Percentiles rank a stretch among this genome's conserved stretches.
phyloP scores from a whole-genome alignment of 2,888 invertebrate species.

The Psylliodes chrysocephalus region DNA sequence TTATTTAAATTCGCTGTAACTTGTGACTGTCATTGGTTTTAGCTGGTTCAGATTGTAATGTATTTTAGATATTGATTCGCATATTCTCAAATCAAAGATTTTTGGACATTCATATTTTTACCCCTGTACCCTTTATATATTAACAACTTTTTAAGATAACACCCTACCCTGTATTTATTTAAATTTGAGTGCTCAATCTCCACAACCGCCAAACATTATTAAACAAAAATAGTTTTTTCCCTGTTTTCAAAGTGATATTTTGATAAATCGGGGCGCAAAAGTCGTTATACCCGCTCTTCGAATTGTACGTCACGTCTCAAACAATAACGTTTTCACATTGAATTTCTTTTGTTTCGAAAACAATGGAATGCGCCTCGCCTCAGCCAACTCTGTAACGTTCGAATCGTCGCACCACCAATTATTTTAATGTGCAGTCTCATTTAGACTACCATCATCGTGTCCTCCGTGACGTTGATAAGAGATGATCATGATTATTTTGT shows the following conservation, averaged over 20 bases:
- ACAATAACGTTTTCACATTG: conserved; percentile 44
- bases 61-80: too few species aligned
- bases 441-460: conserved; percentile 15
- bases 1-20: too few species aligned
- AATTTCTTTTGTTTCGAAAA: conserved; percentile 49
- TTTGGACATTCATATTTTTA: too few species aligned
- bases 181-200: too few species aligned
- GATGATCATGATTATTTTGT: conserved; percentile 5
- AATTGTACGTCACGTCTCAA: conserved; percentile 26
- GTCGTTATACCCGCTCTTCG: not conserved
- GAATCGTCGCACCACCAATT: conserved; percentile 43
- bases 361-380: conserved; percentile 38
- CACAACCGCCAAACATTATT: too few species aligned
- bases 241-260: conserved; percentile 1
- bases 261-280: conserved; percentile 9
- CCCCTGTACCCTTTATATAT: too few species aligned
- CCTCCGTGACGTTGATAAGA: conserved; percentile 6
- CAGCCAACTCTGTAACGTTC: conserved; percentile 19
- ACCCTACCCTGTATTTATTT: too few species aligned
- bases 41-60: too few species aligned
- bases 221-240: not conserved
- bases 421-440: conserved; percentile 48
- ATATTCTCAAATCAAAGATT: too few species aligned
- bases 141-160: too few species aligned
- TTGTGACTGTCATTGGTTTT: too few species aligned